Evolutionary conservation across 1,140 invertebrate genomes (phyloP).

Genomic region (Maniola jurtina): DNA sequence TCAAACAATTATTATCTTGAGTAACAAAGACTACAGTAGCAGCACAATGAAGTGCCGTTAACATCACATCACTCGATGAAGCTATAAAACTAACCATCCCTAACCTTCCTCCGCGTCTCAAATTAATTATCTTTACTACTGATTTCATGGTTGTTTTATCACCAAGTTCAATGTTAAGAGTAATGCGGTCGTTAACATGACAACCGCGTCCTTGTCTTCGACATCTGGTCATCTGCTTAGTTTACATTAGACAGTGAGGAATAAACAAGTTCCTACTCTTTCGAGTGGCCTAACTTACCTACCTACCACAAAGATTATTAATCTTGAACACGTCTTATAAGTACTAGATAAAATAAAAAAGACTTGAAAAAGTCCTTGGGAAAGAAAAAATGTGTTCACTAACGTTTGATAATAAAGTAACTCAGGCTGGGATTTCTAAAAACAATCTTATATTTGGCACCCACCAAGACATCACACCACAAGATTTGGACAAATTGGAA

Average conservation of each 20-base stretch:
- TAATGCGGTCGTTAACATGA: constrained; percentile 49
- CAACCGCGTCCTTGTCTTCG: constrained; percentile 51
- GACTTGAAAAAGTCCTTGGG: neutral
- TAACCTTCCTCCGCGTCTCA: constrained; percentile 54
- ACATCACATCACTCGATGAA: constrained; percentile 21
- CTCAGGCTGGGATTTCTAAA: too few species aligned
- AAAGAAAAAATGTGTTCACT: neutral
- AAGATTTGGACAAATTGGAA: too few species aligned
- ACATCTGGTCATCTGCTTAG: constrained; percentile 45
- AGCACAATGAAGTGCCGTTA: constrained; percentile 2
- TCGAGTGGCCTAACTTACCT: constrained; percentile 35
- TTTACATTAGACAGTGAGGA: constrained; percentile 35
- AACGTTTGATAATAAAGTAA: too few species aligned
- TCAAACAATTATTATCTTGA: too few species aligned
- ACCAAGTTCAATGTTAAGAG: constrained; percentile 69
- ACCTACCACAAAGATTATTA: neutral
- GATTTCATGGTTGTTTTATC: constrained; percentile 72
- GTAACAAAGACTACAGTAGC: neutral
- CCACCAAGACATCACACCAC: too few species aligned
- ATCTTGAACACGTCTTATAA: neutral
- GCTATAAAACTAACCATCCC: constrained; percentile 37
- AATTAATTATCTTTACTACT: constrained; percentile 69
- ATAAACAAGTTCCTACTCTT: constrained; percentile 53
- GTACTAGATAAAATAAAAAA: neutral
- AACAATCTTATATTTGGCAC: too few species aligned